Percentiles rank a stretch among this genome's conserved stretches.
Conservation (phyloP, 2,797 vertebrate genomes). For the Paguma larvata region DNA sequence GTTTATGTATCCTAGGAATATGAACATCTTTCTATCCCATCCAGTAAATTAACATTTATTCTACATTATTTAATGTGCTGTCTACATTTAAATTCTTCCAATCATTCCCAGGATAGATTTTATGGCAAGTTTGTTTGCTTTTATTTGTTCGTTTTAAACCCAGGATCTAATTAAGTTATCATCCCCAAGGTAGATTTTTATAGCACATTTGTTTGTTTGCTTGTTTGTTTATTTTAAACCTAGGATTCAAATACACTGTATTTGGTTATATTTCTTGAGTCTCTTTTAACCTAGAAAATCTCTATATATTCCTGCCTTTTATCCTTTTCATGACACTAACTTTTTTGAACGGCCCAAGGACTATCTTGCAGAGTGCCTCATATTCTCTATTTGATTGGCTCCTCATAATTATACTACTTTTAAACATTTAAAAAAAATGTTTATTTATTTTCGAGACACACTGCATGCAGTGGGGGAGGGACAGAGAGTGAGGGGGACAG, state of each 20-base stretch:
- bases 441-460: too few relatives aligned
- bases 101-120: not conserved
- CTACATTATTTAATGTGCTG: not conserved
- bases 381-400: not conserved
- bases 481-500: too few relatives aligned
- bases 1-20: not conserved
- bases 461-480: too few relatives aligned
- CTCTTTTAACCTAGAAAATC: constrained; percentile 24
- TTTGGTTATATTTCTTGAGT: not conserved
- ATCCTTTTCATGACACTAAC: not conserved
- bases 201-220: not conserved
- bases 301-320: not conserved
- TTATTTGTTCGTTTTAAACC: not conserved
- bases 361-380: not conserved
- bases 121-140: not conserved
- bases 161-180: not conserved
- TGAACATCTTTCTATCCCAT: not conserved
- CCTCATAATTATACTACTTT: not conserved
- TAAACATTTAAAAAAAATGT: not conserved
- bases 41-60: not conserved
- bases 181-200: not conserved
- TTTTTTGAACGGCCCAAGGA: not conserved
- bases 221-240: too few relatives aligned
- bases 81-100: not conserved
- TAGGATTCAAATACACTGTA: not conserved